A percentile compares a stretch with the other conserved stretches of the same genome.
phyloP scores from a whole-genome alignment of 1,140 invertebrate species.

The Penaeus indicus region DNA sequence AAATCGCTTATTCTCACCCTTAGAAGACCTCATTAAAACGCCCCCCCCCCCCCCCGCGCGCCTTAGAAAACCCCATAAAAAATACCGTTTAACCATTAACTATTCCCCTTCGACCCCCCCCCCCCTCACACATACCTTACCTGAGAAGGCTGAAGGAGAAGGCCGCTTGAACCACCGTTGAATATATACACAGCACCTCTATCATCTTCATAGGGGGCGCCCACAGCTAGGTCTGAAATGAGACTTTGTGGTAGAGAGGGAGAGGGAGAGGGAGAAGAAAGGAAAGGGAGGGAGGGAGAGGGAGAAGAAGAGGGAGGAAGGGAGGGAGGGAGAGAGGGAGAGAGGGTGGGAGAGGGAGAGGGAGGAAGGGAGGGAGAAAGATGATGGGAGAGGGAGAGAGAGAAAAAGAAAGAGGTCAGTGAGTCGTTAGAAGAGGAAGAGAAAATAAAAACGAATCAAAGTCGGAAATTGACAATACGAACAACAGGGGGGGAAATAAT shows the following conservation, averaged over 20 bases:
- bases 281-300: neutral
- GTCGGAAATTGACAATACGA: too few species aligned
- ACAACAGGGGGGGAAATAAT: too few species aligned
- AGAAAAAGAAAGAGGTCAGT: too few species aligned
- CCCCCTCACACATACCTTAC: neutral
- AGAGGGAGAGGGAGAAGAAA: neutral
- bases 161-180: slow-evolving; percentile 75
- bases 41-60: neutral
- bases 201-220: slow-evolving; percentile 86
- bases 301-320: too few species aligned
- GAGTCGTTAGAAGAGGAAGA: too few species aligned
- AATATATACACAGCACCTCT: slow-evolving; percentile 84
- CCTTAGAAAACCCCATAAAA: neutral
- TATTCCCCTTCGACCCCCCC: neutral
- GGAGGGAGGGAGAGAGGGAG: too few species aligned
- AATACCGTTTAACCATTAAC: neutral
- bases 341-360: neutral
- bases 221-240: neutral
- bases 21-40: too few species aligned
- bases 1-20: too few species aligned
- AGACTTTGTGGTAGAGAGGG: neutral
- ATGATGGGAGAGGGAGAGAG: neutral
- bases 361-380: neutral
- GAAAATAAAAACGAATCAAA: too few species aligned
- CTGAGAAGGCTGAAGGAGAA: neutral